Conservation (phyloP, 2,888 invertebrate species). For the Zele albiditarsus region DNA sequence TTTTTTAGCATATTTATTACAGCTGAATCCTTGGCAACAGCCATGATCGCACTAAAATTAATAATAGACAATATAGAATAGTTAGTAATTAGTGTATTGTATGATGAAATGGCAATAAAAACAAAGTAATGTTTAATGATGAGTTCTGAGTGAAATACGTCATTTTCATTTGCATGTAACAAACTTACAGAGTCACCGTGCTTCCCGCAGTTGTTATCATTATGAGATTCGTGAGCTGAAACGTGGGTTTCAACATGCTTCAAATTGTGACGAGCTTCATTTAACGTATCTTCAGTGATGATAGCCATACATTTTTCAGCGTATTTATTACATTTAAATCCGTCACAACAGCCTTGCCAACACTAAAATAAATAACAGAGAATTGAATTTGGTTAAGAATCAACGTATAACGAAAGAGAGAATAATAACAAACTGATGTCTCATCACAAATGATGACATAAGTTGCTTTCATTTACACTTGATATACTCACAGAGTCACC, state of each 20-base stretch:
- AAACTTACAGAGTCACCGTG: conserved; percentile 19
- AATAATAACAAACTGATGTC: too few species aligned
- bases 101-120: background rate
- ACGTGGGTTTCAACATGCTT: too few species aligned
- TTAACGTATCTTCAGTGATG: background rate
- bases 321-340: background rate
- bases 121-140: too few species aligned
- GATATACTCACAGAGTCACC: too few species aligned
- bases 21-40: conserved; percentile 57
- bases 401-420: too few species aligned
- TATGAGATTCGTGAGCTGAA: too few species aligned
- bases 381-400: too few species aligned
- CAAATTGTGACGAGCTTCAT: background rate
- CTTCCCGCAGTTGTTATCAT: too few species aligned
- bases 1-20: conserved; percentile 61
- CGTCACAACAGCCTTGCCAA: background rate
- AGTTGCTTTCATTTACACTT: too few species aligned
- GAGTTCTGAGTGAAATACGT: too few species aligned
- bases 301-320: background rate
- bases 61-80: background rate
- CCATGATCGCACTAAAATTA: conserved; percentile 56
- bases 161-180: too few species aligned
- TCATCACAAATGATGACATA: too few species aligned
- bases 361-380: background rate
- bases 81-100: background rate